phyloP scores from a whole-genome alignment of 2,113 vertebrate genomes.

The Scomber japonicus region DNA sequence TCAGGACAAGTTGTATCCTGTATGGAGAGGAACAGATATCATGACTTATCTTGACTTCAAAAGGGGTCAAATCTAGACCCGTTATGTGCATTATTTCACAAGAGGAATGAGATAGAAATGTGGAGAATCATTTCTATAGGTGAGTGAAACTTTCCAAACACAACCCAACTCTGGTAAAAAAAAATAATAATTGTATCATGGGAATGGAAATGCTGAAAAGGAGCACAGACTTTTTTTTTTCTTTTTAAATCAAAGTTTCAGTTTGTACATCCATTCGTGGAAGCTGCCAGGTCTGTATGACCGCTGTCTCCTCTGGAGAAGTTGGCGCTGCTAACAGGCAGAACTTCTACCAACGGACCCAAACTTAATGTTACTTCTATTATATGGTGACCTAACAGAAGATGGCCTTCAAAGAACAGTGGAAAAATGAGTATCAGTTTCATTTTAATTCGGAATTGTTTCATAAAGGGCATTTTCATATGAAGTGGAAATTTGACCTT shows the following conservation, averaged over 20 bases:
- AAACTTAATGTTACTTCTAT: neutral
- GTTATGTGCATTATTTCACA: neutral
- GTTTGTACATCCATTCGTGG: neutral
- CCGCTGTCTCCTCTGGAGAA: neutral
- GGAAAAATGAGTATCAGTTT: conserved; percentile 12
- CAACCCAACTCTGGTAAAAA: neutral
- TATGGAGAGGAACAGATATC: too few relatives aligned
- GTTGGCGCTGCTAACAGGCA: neutral
- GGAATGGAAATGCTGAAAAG: neutral
- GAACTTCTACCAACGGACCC: neutral
- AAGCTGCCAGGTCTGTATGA: neutral
- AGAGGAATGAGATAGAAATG: neutral
- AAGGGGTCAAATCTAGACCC: neutral
- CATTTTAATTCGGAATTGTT: conserved; percentile 33
- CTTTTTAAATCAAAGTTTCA: too few relatives aligned
- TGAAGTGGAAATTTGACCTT: neutral
- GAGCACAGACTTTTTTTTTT: neutral
- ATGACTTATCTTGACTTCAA: neutral
- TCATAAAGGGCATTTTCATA: conserved; percentile 17
- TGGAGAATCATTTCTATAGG: neutral
- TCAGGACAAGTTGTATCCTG: too few relatives aligned
- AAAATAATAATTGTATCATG: fast-evolving
- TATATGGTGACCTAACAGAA: neutral
- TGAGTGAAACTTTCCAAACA: neutral
- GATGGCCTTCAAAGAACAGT: neutral